These are phyloP conservation scores for Eilema griseolum DNA, from an alignment of 2,888 invertebrate species.

Conservation along the genomic window DNA sequence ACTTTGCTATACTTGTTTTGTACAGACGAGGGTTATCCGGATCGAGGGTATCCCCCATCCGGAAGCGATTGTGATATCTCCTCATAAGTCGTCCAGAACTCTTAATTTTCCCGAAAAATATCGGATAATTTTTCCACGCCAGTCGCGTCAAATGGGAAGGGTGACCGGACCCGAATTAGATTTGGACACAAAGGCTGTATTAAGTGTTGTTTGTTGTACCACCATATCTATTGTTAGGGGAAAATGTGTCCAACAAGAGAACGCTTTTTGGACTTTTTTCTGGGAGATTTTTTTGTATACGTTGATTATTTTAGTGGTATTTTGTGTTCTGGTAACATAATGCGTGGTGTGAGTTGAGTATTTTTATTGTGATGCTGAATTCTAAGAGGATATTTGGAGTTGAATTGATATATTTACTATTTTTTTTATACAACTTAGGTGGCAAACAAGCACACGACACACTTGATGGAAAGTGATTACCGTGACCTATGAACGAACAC, in stretches of 20 bases:
- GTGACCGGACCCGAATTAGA: slow-evolving; percentile 47
- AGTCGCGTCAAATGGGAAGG: slow-evolving; percentile 40
- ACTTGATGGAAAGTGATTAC: too few relatives aligned
- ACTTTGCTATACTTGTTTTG: too few relatives aligned
- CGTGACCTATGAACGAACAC: too few relatives aligned
- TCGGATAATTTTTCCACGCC: slow-evolving; percentile 46
- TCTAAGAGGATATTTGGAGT: neutral
- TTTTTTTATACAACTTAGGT: too few relatives aligned
- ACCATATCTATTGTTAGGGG: slow-evolving; percentile 39
- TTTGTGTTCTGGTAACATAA: neutral
- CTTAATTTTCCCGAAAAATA: slow-evolving; percentile 45
- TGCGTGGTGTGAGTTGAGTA: neutral
- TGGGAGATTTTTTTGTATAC: neutral
- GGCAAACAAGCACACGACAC: too few relatives aligned
- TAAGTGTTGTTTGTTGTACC: slow-evolving; percentile 51
- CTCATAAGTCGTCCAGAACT: slow-evolving; percentile 27
- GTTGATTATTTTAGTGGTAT: slow-evolving; percentile 13
- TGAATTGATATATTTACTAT: neutral
- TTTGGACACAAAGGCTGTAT: slow-evolving; percentile 53
- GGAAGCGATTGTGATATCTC: slow-evolving; percentile 19
- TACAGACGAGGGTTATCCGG: neutral
- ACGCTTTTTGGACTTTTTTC: slow-evolving; percentile 38
- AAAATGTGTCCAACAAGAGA: slow-evolving; percentile 48
- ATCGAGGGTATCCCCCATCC: neutral
- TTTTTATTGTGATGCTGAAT: neutral